Conservation (phyloP, 1,140 invertebrate genomes). For the Drosophila paulistorum region DNA sequence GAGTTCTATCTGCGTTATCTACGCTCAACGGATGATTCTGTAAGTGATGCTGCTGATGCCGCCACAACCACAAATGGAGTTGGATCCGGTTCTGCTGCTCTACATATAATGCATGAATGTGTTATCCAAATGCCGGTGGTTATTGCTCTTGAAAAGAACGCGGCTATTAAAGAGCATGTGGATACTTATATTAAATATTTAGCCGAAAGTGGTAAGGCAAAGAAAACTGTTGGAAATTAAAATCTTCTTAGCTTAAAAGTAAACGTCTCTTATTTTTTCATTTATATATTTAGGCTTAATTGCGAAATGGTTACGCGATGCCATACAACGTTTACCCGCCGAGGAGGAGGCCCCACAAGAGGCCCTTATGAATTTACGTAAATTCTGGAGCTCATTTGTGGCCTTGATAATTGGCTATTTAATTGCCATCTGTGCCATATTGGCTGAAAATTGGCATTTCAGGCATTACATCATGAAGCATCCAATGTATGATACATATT, state of each 20-base stretch:
- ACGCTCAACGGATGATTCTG: conserved; percentile 85
- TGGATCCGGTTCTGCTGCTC: conserved; percentile 83
- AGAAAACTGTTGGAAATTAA: too few species aligned
- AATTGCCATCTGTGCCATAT: conserved; percentile 85
- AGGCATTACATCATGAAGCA: conserved; percentile 86
- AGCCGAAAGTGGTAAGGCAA: conserved; percentile 86
- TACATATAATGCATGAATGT: conserved; percentile 92
- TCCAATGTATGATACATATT: conserved; percentile 89
- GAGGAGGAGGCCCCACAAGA: conserved; percentile 84
- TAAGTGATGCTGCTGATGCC: conserved; percentile 56
- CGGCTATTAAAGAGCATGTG: conserved; percentile 88
- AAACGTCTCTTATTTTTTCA: too few species aligned
- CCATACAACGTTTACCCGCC: conserved; percentile 84
- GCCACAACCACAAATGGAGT: background rate
- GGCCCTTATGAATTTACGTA: conserved; percentile 89
- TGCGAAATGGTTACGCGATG: conserved; percentile 91
- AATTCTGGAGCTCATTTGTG: conserved; percentile 90
- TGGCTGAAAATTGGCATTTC: conserved; percentile 88
- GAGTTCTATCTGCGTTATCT: conserved; percentile 88
- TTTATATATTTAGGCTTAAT: conserved; percentile 83
- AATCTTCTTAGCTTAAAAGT: too few species aligned
- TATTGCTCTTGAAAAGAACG: conserved; percentile 91
- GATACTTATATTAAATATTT: conserved; percentile 87
- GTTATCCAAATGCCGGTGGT: conserved; percentile 91
- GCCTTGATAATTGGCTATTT: conserved; percentile 88